These are phyloP conservation scores for Blera fallax DNA, from an alignment of 2,888 invertebrate species.

Conservation along the genomic window DNA sequence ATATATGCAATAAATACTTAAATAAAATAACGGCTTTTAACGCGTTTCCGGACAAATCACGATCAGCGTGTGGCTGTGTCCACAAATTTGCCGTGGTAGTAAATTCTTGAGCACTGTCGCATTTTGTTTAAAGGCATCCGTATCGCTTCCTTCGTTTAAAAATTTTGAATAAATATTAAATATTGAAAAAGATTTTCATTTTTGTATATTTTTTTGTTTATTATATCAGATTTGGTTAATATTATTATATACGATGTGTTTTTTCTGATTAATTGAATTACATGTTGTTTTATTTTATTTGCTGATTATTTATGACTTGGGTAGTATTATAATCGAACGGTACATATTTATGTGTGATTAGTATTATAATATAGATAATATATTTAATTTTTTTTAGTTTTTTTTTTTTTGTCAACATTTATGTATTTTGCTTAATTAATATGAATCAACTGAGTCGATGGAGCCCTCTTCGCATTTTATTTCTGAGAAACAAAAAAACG, in stretches of 20 bases:
- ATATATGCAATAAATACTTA: too few species aligned
- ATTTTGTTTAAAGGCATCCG: background rate
- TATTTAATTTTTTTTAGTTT: background rate
- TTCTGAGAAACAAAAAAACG: background rate
- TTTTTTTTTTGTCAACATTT: background rate
- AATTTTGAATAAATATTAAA: background rate
- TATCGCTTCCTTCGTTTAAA: background rate
- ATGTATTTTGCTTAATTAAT: background rate
- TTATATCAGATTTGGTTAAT: slow-evolving; percentile 37
- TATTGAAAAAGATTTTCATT: slow-evolving; percentile 22
- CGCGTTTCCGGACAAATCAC: too few species aligned
- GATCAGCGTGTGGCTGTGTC: too few species aligned
- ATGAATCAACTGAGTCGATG: background rate
- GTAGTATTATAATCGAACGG: slow-evolving; percentile 41
- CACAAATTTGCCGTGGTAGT: too few species aligned
- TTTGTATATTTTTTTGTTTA: slow-evolving; percentile 16
- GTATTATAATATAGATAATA: slow-evolving; percentile 39
- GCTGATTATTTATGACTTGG: slow-evolving; percentile 9
- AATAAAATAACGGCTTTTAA: too few species aligned
- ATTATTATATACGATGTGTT: slow-evolving; percentile 38
- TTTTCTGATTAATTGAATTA: slow-evolving; percentile 36
- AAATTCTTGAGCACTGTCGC: background rate
- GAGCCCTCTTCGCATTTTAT: background rate
- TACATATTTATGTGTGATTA: slow-evolving; percentile 19
- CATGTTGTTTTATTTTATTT: background rate